Conservation (phyloP, 2,797 vertebrate genomes). For the Sebastes oblongus region DNA sequence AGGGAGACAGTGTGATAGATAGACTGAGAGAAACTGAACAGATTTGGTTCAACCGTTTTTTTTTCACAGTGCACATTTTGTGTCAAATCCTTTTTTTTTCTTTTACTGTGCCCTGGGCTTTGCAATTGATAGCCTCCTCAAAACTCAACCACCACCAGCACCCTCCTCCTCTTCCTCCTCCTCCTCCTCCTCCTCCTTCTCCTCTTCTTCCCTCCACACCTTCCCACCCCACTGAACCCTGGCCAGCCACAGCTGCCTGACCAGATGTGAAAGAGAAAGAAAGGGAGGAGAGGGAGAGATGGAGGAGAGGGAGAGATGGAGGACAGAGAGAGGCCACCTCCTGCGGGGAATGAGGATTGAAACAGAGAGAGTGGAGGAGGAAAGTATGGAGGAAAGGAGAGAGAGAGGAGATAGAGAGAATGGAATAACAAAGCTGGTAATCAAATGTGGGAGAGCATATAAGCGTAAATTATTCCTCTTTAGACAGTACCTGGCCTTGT, state of each 20-base stretch:
- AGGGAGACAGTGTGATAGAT: conserved; percentile 84
- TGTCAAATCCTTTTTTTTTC: conserved; percentile 79
- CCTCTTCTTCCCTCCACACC: conserved; percentile 81
- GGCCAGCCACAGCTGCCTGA: conserved; percentile 99
- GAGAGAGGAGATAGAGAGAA: conserved; percentile 25
- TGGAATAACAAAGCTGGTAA: conserved; percentile 26
- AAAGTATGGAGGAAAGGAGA: conserved; percentile 46
- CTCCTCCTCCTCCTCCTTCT: not conserved
- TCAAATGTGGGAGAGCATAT: conserved; percentile 29
- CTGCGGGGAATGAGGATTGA: conserved; percentile 92
- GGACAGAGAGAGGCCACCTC: conserved; percentile 87
- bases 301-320: conserved; percentile 71
- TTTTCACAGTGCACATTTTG: conserved; percentile 72
- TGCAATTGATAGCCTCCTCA: conserved; percentile 96
- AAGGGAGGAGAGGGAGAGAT: conserved; percentile 70
- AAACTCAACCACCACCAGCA: conserved; percentile 72
- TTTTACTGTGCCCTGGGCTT: conserved; percentile 96
- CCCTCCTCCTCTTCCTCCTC: conserved; percentile 19
- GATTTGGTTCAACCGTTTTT: conserved; percentile 77
- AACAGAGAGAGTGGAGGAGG: conserved; percentile 79
- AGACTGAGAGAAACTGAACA: conserved; percentile 80
- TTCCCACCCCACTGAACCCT: conserved; percentile 88
- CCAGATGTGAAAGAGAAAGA: conserved; percentile 89
- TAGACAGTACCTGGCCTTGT: conserved; percentile 51
- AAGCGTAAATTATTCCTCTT: conserved; percentile 41